Percentiles rank a stretch among this genome's conserved stretches.
Evolutionary conservation across 1,140 invertebrate species (phyloP).

Genomic region (Drosophila malerkotliana): DNA sequence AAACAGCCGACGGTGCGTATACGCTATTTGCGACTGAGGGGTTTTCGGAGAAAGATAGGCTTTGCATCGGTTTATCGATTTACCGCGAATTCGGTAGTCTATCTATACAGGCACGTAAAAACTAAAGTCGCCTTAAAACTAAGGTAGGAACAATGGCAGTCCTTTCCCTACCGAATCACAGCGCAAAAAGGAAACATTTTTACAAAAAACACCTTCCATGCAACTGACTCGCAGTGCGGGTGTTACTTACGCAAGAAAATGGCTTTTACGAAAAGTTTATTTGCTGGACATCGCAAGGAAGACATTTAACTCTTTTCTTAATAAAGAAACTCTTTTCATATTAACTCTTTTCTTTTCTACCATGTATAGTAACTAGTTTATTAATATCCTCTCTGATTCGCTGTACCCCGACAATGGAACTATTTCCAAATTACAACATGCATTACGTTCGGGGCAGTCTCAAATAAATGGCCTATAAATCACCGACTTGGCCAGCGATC

Average conservation of each 20-base stretch:
- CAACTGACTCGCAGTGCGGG: conserved; percentile 34
- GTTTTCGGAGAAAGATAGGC: conserved; percentile 1
- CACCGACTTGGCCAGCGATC: conserved; percentile 63
- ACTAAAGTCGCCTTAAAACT: conserved; percentile 35
- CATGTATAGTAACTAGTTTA: not conserved
- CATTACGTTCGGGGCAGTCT: conserved; percentile 14
- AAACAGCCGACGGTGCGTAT: conserved; percentile 37
- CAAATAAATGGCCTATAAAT: conserved; percentile 74
- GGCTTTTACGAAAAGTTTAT: conserved; percentile 45
- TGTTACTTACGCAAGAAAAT: conserved; percentile 69
- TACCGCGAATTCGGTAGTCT: not conserved
- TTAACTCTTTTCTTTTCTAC: not conserved
- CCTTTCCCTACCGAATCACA: conserved; percentile 6
- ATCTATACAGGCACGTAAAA: conserved; percentile 29
- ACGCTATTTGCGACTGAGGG: conserved; percentile 42
- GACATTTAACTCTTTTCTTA: not conserved
- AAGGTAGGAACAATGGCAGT: conserved; percentile 19
- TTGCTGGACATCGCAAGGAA: conserved; percentile 14
- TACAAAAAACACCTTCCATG: conserved; percentile 28
- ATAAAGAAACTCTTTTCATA: not conserved
- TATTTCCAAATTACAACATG: conserved; percentile 56
- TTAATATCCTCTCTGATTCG: not conserved
- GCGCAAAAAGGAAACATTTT: conserved; percentile 25
- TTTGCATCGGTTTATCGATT: conserved; percentile 23
- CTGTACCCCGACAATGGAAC: not conserved